Conservation (phyloP, 2,797 vertebrate genomes). For the Gobio occitaniae region DNA sequence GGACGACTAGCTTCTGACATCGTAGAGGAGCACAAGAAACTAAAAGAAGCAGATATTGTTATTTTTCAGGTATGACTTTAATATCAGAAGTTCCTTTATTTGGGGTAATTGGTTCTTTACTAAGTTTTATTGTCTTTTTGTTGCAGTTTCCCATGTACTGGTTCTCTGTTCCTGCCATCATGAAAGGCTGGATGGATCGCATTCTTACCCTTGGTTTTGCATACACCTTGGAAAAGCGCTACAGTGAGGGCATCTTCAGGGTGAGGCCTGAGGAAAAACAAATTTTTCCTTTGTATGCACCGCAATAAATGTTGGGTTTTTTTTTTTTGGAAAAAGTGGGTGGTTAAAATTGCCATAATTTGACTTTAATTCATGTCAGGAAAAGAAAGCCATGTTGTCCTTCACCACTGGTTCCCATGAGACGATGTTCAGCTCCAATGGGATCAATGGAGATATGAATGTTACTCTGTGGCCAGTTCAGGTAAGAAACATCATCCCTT, state of each 20-base stretch:
- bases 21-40: constrained; percentile 82
- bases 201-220: constrained; percentile 86
- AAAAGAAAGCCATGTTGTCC: constrained; percentile 84
- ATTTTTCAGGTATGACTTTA: constrained; percentile 81
- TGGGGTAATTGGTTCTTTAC: neutral
- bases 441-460: constrained; percentile 81
- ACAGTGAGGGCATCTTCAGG: constrained; percentile 80
- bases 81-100: too few species aligned
- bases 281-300: too few species aligned
- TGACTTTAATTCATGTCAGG: constrained; percentile 67
- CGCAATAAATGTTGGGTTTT: too few species aligned
- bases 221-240: constrained; percentile 74
- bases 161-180: constrained; percentile 85
- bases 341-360: neutral
- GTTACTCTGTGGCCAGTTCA: constrained; percentile 87
- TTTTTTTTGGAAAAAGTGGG: neutral
- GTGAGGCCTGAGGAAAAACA: constrained; percentile 63
- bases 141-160: constrained; percentile 89
- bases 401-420: constrained; percentile 82
- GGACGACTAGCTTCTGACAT: constrained; percentile 77
- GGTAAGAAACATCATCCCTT: constrained; percentile 67
- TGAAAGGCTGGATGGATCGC: constrained; percentile 91
- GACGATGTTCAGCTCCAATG: constrained; percentile 74
- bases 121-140: neutral
- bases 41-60: constrained; percentile 83